Base-by-base conservation (phyloP, 2,113 vertebrate genomes). In the Cygnus buccinator region DNA sequence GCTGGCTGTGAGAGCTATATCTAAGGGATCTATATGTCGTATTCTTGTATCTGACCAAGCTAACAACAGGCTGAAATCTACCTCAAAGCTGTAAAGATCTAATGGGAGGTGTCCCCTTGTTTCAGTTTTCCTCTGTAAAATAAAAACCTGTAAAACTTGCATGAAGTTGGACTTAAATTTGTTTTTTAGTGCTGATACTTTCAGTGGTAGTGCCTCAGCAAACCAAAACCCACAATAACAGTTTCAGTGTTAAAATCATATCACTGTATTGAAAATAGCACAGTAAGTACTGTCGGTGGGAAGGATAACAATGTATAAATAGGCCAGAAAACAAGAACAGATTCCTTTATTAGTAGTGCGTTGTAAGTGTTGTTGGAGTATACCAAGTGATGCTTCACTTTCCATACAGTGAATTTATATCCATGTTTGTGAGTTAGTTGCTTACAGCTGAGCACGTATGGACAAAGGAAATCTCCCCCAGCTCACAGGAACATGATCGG, bases 101-200 rank as follows among this genome's bases (percentile, higher is more conserved):
- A 44, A n/a, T 83, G 48, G 28, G 52, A 95, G 23, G 61, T 68
- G 55, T 2, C 70, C 2, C 2, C 33, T 72, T 9, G 2, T 28
- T 63, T 89, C 70, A 71, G 10, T 20, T 71, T 94, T 84, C 35
- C 41, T 92, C 26, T 88, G 18, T 89, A 75, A 78, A 74, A 48
- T 84, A 44, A 78, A 26, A 87, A 29, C 26, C 80, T 10, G 3
- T 76, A 3, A 19, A 35, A 61, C 9, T 73, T 90, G 6, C 1
- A 2, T 43, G 26, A 67, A 48, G 68, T 61, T 88, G 59, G 28
- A 52, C n/a, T 91, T 71, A 16, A n/a, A 80, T 11, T 8, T 57
- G 31, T 5, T 61, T 87, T 50, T 85, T 73, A 68, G 46, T 55
- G 35, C 18, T 61, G 23, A 31, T 84, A 6, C 4, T 74, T 37